A percentile compares a stretch with the other conserved stretches of the same genome.
phyloP scores from a whole-genome alignment of 2,113 vertebrate genomes.

The Malurus alboscapulatus region DNA sequence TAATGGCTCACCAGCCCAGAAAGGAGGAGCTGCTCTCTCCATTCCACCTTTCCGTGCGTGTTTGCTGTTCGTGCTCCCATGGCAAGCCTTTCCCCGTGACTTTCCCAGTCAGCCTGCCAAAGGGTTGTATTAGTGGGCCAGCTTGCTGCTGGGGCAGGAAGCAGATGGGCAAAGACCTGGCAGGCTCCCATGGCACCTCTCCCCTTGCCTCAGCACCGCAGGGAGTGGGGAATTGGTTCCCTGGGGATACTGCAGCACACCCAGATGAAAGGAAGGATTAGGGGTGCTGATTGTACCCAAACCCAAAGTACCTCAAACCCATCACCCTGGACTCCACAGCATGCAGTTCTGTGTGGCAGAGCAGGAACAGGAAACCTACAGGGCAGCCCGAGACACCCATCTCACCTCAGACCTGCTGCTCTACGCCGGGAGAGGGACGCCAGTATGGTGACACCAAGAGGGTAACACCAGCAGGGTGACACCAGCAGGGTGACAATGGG shows the following conservation, averaged over 20 bases:
- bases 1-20: background rate
- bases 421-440: accelerated
- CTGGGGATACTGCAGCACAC: background rate
- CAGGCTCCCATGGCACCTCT: background rate
- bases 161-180: background rate
- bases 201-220: background rate
- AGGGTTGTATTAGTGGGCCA: background rate
- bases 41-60: background rate
- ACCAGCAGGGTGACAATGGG: background rate
- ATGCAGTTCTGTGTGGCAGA: accelerated
- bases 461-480: background rate
- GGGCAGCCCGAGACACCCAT: accelerated
- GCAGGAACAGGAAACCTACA: background rate
- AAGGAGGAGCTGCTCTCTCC: background rate
- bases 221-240: background rate
- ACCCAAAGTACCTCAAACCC: background rate
- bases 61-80: background rate
- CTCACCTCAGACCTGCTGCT: background rate
- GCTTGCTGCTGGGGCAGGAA: background rate
- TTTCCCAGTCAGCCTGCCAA: background rate
- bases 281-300: background rate
- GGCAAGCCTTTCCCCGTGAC: background rate
- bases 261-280: accelerated
- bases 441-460: accelerated
- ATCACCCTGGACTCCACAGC: background rate